Evolutionary conservation across 2,113 vertebrate genomes (phyloP).

Genomic region (Casuarius casuarius): DNA sequence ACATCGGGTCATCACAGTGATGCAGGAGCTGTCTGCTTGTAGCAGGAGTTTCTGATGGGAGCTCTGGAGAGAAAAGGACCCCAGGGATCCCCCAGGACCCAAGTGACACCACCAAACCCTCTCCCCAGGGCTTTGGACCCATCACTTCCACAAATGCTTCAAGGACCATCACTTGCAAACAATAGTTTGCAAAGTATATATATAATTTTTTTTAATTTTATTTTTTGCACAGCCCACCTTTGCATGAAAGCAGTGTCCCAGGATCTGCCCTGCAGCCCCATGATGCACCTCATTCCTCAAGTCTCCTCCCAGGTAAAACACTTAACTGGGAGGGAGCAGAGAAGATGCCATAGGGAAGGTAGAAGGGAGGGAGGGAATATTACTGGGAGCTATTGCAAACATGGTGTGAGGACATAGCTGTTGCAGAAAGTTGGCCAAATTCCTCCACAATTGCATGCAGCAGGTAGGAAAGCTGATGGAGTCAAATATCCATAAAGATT

Average conservation of each 20-base stretch:
- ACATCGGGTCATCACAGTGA: neutral
- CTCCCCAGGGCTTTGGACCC: neutral
- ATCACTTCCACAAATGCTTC: too few relatives aligned
- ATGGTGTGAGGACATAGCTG: neutral
- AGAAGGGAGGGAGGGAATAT: neutral
- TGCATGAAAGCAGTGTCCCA: neutral
- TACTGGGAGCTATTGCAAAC: neutral
- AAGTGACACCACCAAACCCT: neutral
- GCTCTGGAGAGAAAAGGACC: too few relatives aligned
- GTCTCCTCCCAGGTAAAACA: neutral
- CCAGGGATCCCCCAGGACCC: neutral
- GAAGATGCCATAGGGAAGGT: neutral
- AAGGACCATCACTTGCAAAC: too few relatives aligned
- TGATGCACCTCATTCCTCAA: too few relatives aligned
- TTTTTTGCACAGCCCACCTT: neutral
- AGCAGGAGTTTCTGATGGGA: neutral
- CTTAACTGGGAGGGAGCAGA: neutral
- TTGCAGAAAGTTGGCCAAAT: neutral
- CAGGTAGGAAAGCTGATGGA: conserved; percentile 30
- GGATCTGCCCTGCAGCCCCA: too few relatives aligned
- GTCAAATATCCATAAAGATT: conserved; percentile 16
- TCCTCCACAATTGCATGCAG: neutral
- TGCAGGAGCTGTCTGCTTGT: neutral
- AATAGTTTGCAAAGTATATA: too few relatives aligned
- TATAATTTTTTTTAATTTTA: too few relatives aligned